Evolutionary conservation across 2,797 vertebrate genomes (phyloP).

Genomic region (Ara ararauna): DNA sequence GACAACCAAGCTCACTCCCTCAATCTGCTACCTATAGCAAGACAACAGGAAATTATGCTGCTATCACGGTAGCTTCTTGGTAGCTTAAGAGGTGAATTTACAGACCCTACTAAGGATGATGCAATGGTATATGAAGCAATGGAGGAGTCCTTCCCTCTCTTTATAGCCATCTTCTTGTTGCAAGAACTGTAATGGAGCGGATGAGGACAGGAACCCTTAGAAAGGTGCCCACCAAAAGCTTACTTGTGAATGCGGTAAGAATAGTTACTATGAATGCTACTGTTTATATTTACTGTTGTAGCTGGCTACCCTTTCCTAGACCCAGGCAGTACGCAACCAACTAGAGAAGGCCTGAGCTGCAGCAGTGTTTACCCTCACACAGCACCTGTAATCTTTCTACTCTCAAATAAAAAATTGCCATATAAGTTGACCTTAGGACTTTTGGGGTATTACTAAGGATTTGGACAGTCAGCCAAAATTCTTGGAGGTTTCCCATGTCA

Average conservation of each 20-base stretch:
- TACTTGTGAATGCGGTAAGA: background rate
- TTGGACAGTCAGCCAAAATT: background rate
- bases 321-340: background rate
- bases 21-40: background rate
- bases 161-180: background rate
- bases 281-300: background rate
- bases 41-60: background rate
- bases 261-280: background rate
- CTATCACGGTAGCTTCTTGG: background rate
- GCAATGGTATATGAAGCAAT: background rate
- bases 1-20: background rate
- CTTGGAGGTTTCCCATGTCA: background rate
- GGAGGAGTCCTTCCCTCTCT: background rate
- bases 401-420: background rate
- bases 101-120: background rate
- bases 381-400: fast-evolving
- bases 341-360: background rate
- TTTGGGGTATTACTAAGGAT: background rate
- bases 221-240: background rate
- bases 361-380: background rate
- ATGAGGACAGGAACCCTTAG: background rate
- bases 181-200: background rate
- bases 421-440: background rate
- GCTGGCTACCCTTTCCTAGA: background rate
- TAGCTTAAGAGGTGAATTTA: background rate